Conservation (phyloP, 2,113 vertebrate species). For the Myotis davidii region DNA sequence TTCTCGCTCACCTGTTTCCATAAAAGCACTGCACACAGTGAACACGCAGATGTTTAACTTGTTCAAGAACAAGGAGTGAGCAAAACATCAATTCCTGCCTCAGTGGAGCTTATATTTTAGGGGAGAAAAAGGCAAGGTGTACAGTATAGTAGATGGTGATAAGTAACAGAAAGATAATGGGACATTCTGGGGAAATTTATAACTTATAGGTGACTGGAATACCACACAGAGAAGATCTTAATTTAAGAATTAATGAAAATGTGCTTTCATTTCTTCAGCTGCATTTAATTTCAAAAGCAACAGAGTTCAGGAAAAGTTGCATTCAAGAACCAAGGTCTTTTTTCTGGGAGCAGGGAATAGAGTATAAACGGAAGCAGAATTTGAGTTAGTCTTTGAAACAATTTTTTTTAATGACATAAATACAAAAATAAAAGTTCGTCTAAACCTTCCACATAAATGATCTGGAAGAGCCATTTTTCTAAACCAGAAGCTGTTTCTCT, state of each 20-base stretch:
- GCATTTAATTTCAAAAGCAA: not conserved
- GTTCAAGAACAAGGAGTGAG: not conserved
- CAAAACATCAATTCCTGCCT: not conserved
- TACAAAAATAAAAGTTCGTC: not conserved
- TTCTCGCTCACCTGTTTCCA: no score
- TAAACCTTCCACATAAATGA: not conserved
- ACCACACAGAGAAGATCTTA: no score
- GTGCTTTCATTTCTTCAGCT: not conserved
- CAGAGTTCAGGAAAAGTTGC: not conserved
- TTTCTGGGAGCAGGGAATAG: not conserved
- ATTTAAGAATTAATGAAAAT: not conserved
- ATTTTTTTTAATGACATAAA: not conserved
- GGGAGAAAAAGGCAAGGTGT: accelerated
- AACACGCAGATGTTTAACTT: no score
- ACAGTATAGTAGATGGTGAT: accelerated
- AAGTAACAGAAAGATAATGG: not conserved
- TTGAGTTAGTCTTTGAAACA: not conserved
- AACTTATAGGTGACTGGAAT: not conserved
- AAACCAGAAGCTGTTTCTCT: not conserved
- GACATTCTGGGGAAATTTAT: accelerated
- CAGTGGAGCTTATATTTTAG: not conserved
- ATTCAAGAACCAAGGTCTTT: not conserved
- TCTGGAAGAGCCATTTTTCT: not conserved
- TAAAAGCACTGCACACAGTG: no score
- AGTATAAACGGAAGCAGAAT: not conserved